Conservation (phyloP, 2,888 invertebrate species). For the Cordilura impudica region DNA sequence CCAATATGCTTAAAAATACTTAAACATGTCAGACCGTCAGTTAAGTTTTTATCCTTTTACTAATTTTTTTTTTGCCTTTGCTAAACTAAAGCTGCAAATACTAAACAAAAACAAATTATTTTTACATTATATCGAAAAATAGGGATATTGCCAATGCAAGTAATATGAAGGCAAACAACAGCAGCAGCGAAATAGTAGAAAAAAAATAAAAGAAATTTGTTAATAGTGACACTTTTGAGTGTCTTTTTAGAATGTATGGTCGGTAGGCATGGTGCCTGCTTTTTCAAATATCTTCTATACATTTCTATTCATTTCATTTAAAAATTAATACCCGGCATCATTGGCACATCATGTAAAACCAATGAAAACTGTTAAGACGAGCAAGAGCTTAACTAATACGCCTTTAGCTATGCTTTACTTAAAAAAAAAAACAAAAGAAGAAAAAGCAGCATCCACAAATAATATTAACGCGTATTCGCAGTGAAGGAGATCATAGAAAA, state of each 20-base stretch:
- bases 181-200: background rate
- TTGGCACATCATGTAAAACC: constrained; percentile 8
- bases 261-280: background rate
- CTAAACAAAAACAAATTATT: background rate
- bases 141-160: constrained; percentile 19
- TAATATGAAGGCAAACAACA: background rate
- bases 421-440: background rate
- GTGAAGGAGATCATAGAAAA: too few species aligned
- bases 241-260: background rate
- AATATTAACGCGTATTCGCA: background rate
- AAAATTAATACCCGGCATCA: constrained; percentile 27
- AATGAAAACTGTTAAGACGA: constrained; percentile 9
- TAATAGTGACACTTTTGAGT: constrained; percentile 22
- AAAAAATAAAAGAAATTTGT: constrained; percentile 17
- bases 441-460: background rate
- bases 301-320: constrained; percentile 17
- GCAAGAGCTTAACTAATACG: constrained; percentile 29
- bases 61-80: background rate
- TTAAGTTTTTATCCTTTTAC: background rate
- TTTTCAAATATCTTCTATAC: background rate
- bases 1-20: constrained; percentile 43
- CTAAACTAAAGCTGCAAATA: background rate
- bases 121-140: constrained; percentile 4
- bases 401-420: constrained; percentile 41
- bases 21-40: constrained; percentile 38